A percentile compares a stretch with the other conserved stretches of the same genome.
Conservation (phyloP, 2,113 vertebrate species). For the Uropsilus gracilis region DNA sequence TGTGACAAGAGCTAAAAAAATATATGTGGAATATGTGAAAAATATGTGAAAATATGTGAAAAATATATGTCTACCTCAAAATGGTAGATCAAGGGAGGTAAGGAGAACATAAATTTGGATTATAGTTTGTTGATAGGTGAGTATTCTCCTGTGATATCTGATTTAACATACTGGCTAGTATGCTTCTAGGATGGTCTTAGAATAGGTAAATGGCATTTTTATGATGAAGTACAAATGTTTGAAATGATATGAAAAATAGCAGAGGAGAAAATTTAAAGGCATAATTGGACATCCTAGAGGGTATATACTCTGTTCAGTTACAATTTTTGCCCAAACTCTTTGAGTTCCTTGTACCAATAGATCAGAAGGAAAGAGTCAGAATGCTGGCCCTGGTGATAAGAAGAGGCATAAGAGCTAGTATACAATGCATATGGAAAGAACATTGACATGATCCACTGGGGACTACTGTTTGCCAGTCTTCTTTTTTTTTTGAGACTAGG, state of each 20-base stretch:
- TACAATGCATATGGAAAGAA: neutral
- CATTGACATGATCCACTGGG: neutral
- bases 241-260: neutral
- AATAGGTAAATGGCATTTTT: neutral
- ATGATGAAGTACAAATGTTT: neutral
- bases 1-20: neutral
- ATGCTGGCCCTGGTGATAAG: neutral
- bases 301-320: neutral
- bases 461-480: too few relatives aligned
- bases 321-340: too few relatives aligned
- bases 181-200: neutral
- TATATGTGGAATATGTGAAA: neutral
- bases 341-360: too few relatives aligned
- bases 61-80: too few relatives aligned
- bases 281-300: neutral
- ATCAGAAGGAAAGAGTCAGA: neutral
- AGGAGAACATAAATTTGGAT: neutral
- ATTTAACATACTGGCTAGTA: neutral
- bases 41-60: too few relatives aligned
- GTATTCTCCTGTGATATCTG: neutral
- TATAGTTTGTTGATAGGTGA: neutral
- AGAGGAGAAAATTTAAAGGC: neutral
- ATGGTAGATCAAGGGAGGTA: neutral
- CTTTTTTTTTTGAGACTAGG: too few relatives aligned
- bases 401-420: neutral